A percentile compares a stretch with the other conserved stretches of the same genome.
Conservation (phyloP, 92 coral and sea anemone species). For the Blastomussa wellsi region DNA sequence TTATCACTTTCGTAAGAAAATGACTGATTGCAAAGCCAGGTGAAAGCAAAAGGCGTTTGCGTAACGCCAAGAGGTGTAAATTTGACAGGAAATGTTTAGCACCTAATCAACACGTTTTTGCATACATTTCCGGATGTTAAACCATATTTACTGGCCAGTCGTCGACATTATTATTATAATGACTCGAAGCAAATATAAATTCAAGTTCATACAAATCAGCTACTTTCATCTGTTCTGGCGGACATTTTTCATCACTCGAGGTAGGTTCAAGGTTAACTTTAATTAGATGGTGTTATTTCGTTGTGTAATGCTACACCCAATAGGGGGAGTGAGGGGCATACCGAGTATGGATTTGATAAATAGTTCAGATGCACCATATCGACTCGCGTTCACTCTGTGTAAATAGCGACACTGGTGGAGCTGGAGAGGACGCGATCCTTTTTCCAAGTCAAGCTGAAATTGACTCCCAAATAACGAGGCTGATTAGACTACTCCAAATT, state of each 20-base stretch:
- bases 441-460: too few species aligned
- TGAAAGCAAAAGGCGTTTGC: not conserved
- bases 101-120: conserved; percentile 26
- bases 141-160: not conserved
- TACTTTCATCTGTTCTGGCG: not conserved
- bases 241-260: not conserved
- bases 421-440: too few species aligned
- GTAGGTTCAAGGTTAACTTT: not conserved
- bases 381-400: too few species aligned
- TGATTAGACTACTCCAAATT: too few species aligned
- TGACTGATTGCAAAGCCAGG: not conserved
- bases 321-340: too few species aligned
- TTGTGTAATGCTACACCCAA: too few species aligned
- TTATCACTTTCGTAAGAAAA: not conserved
- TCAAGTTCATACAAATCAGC: not conserved
- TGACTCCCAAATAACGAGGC: too few species aligned
- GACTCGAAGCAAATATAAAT: not conserved
- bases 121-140: not conserved
- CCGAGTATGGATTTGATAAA: too few species aligned
- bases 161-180: not conserved
- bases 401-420: too few species aligned
- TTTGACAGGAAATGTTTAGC: not conserved
- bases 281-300: not conserved
- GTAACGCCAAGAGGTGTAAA: not conserved
- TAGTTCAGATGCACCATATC: too few species aligned